A percentile compares a stretch with the other conserved stretches of the same genome.
These are phyloP conservation scores for Hormaphis cornu DNA, from an alignment of 1,140 invertebrate genomes.

Conservation along the genomic window DNA sequence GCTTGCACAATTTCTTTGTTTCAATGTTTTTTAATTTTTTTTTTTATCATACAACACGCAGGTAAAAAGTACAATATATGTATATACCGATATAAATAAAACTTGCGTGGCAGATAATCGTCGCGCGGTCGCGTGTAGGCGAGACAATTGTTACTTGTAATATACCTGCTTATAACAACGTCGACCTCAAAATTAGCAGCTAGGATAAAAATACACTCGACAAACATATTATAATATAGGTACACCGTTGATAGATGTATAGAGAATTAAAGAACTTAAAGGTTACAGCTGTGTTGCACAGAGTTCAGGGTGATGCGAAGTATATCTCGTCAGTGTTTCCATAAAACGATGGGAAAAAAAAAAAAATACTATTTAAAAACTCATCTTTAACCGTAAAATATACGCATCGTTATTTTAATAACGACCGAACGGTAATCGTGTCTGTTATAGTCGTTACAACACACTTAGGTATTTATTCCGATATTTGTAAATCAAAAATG, in stretches of 20 bases:
- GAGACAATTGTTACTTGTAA: slow-evolving; percentile 10
- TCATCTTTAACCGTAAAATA: neutral
- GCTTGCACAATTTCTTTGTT: slow-evolving; percentile 25
- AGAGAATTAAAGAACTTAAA: slow-evolving; percentile 3
- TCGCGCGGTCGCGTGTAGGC: neutral
- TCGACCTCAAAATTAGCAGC: slow-evolving; percentile 18
- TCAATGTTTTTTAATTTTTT: slow-evolving; percentile 9
- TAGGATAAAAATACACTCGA: neutral
- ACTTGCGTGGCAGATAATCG: slow-evolving; percentile 6
- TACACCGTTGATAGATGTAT: neutral
- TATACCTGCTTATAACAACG: neutral
- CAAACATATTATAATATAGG: no score
- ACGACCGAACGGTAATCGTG: neutral
- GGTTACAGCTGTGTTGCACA: no score
- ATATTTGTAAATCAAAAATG: slow-evolving; percentile 13
- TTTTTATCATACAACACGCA: no score
- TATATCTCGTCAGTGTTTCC: slow-evolving; percentile 6
- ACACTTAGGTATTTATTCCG: neutral
- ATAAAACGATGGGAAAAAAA: slow-evolving; percentile 13
- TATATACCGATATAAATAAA: neutral
- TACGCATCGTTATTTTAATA: slow-evolving; percentile 5
- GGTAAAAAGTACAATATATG: no score
- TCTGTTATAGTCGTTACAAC: slow-evolving; percentile 10
- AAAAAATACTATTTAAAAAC: neutral
- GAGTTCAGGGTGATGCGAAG: slow-evolving; percentile 18